These are phyloP conservation scores for Garra rufa DNA, from an alignment of 2,113 vertebrate genomes.

Conservation along the genomic window DNA sequence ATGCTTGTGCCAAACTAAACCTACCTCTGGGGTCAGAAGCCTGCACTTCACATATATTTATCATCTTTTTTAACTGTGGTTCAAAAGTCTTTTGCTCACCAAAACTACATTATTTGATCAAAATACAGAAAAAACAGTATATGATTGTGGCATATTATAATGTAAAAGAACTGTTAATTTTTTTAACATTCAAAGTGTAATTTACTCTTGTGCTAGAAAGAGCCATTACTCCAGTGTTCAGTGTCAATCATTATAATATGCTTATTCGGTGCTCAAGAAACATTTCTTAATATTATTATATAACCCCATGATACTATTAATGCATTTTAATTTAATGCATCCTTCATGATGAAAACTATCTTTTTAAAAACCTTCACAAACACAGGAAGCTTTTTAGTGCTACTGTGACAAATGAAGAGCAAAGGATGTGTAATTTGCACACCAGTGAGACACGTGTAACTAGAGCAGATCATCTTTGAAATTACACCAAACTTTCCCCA, in stretches of 20 bases:
- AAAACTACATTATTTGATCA: neutral
- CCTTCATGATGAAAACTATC: neutral
- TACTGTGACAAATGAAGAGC: neutral
- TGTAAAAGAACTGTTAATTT: neutral
- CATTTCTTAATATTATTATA: no score
- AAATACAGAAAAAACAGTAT: no score
- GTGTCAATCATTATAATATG: neutral
- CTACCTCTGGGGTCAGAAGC: constrained; percentile 16
- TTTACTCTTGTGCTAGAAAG: neutral
- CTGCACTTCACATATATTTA: neutral
- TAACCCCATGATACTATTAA: no score
- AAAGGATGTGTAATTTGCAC: neutral
- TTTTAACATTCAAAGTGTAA: neutral
- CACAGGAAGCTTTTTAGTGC: neutral
- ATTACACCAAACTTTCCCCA: neutral
- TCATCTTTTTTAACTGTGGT: neutral
- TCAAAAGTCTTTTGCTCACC: neutral
- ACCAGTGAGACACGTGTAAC: neutral
- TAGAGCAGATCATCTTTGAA: neutral
- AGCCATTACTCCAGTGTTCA: no score
- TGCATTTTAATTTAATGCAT: no score
- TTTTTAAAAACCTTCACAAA: neutral
- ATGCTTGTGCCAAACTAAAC: constrained; percentile 1
- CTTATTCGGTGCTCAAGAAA: neutral
- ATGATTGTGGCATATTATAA: no score